These are phyloP conservation scores for Entomyzon cyanotis DNA, from an alignment of 2,113 vertebrate genomes.

Conservation along the genomic window DNA sequence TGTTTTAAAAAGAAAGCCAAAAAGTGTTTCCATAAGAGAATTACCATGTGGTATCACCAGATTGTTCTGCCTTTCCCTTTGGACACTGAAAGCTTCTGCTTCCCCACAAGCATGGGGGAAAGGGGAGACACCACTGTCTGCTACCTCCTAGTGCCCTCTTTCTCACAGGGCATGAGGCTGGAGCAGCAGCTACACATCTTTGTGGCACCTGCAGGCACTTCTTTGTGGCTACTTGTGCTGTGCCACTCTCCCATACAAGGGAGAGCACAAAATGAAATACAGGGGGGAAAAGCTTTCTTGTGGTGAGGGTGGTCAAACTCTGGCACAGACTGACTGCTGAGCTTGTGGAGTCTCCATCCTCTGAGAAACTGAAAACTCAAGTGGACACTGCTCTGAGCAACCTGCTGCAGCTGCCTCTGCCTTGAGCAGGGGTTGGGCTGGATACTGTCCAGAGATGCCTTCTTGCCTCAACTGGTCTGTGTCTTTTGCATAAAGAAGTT, in stretches of 20 bases:
- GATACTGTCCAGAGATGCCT: background rate
- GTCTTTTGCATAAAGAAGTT: background rate
- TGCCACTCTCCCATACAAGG: background rate
- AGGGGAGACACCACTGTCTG: background rate
- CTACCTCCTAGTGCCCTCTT: background rate
- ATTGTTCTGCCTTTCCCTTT: background rate
- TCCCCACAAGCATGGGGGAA: background rate
- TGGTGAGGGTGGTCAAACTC: background rate
- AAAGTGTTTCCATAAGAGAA: background rate
- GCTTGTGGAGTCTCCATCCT: background rate
- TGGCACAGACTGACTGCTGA: background rate
- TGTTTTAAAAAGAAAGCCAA: background rate
- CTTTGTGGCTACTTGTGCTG: background rate
- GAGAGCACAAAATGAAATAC: background rate
- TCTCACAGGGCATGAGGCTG: background rate
- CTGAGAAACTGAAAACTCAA: background rate
- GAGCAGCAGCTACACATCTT: background rate
- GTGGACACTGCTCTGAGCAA: background rate
- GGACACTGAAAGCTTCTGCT: background rate
- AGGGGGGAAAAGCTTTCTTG: background rate
- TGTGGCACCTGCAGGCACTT: background rate
- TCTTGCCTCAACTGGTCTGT: background rate
- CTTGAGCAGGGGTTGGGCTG: background rate
- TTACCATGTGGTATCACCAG: fast-evolving
- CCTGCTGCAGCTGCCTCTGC: background rate